A percentile compares a stretch with the other conserved stretches of the same genome.
Conservation (phyloP, 2,113 vertebrate species). For the Ammodytes marinus region DNA sequence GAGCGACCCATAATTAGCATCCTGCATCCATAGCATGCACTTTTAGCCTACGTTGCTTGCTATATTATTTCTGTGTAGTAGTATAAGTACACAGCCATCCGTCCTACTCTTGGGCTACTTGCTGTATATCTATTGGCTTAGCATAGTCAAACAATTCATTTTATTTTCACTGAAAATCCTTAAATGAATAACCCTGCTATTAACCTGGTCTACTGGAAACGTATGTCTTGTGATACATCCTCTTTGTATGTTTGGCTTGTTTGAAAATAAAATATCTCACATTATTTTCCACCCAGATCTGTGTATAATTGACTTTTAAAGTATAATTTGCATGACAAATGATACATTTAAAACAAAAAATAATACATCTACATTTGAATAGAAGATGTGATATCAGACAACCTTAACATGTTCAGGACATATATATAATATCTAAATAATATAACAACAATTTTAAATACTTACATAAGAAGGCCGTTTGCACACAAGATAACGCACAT, state of each 20-base stretch:
- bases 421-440: slow-evolving; percentile 7
- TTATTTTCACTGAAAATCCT: slow-evolving; percentile 13
- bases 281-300: slow-evolving; percentile 13
- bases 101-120: background rate
- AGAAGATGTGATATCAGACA: slow-evolving; percentile 27
- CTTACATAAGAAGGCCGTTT: slow-evolving; percentile 1
- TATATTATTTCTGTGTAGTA: background rate
- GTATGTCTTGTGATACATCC: background rate
- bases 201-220: no score
- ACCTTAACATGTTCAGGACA: slow-evolving; percentile 9
- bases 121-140: background rate
- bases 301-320: background rate
- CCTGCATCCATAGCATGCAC: background rate
- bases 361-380: slow-evolving; percentile 44
- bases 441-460: slow-evolving; percentile 12
- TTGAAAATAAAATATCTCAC: slow-evolving; percentile 2
- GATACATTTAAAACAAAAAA: slow-evolving; percentile 14
- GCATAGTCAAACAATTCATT: slow-evolving; percentile 4
- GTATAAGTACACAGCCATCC: background rate
- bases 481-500: background rate
- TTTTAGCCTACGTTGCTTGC: background rate
- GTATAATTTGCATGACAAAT: slow-evolving; percentile 11
- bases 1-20: background rate
- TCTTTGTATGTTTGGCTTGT: slow-evolving; percentile 8
- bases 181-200: background rate